Base-by-base conservation (phyloP, 2,113 vertebrate species). In the Psilopogon haemacephalus region DNA sequence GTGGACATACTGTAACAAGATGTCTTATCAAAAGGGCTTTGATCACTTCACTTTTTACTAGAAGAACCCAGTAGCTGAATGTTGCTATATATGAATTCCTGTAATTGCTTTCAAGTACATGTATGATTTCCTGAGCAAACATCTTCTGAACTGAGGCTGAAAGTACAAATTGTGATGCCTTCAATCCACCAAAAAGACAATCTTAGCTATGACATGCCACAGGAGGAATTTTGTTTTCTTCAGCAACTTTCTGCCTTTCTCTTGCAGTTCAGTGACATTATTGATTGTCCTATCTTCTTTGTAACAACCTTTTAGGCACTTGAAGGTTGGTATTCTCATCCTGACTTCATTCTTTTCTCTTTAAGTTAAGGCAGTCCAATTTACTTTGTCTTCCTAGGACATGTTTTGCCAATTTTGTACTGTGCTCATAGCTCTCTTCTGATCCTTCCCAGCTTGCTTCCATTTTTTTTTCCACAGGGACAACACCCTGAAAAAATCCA, bases 111-210 rank as follows among this genome's bases (percentile, higher is more conserved):
- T 75, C 64, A 89, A 84, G 48, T 86, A 89, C 35, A 20, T 40
- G 71, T 68, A 50, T 48, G 69, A 84, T 82, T 94, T 95, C 87
- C 77, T 72, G 65, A 86, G 87, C 3, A 15, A 86, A 88, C 55
- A 59, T 73, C 72, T 38, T 59, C 88, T 68, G 63, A 35, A 46
- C 30, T 54, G 35, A 89, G 21, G 32, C 55, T 85, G 63, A 89
- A 93, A 91, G 74, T 19, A 75, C 38, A 87, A 90, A 89, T 62
- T 64, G n/a, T 5, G 1, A 15, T 65, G 67, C 48, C 70, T 77
- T 15, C 17, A 91, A 86, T 6, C 16, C 59, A 84, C 74, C 62
- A 90, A 64, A 90, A 86, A 50, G 52, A 84, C n/a, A 76, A 11
- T 52, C 62, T 84, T 30, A 74, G 38, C 78, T 77, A 81, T 0